phyloP scores from a whole-genome alignment of 2,113 vertebrate genomes.

The Coreoperca whiteheadi region DNA sequence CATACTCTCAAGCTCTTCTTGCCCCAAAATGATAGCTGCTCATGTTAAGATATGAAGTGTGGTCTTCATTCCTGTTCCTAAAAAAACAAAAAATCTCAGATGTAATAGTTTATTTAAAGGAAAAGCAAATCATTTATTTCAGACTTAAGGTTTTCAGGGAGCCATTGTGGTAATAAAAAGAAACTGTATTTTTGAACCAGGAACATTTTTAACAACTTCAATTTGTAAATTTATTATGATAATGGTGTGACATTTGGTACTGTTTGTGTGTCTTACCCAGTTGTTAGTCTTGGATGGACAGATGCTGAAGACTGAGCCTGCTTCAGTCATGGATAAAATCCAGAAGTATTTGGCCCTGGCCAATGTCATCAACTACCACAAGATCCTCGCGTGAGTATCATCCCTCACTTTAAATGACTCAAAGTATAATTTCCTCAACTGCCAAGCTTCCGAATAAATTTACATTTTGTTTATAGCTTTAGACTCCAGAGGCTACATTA shows the following conservation, averaged over 20 bases:
- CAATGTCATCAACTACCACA: constrained; percentile 93
- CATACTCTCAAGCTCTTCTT: constrained; percentile 4
- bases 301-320: constrained; percentile 93
- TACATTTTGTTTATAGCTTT: background rate
- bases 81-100: background rate
- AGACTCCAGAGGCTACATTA: background rate
- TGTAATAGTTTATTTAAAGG: background rate
- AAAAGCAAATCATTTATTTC: background rate
- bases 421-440: background rate
- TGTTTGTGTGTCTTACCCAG: constrained; percentile 75
- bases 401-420: background rate
- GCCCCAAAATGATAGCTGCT: background rate
- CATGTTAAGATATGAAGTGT: constrained; percentile 11
- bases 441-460: background rate
- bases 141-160: background rate
- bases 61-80: background rate
- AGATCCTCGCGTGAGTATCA: constrained; percentile 92
- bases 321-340: constrained; percentile 95
- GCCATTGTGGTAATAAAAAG: background rate
- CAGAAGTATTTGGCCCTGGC: constrained; percentile 93
- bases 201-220: background rate
- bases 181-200: background rate
- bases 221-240: background rate
- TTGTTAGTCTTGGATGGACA: constrained; percentile 96
- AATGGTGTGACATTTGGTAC: background rate